These are phyloP conservation scores for Entomyzon cyanotis DNA, from an alignment of 2,113 vertebrate genomes.

Conservation along the genomic window DNA sequence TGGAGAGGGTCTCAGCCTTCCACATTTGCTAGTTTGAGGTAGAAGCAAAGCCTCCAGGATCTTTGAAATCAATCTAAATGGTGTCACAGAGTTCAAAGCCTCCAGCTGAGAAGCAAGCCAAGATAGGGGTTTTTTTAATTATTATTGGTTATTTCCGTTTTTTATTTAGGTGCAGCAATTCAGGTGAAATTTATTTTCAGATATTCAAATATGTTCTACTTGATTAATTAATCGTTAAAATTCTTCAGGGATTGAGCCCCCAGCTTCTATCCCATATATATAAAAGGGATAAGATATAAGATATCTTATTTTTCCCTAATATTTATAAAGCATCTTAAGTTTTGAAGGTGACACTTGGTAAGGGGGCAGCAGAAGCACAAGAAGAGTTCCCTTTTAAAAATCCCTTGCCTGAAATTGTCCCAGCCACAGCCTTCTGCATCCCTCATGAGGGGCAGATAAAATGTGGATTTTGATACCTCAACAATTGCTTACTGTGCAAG, in stretches of 20 bases:
- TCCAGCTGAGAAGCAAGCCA: neutral
- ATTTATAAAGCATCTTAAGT: neutral
- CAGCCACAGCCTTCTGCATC: neutral
- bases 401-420: neutral
- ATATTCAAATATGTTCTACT: neutral
- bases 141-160: neutral
- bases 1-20: neutral
- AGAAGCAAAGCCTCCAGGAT: neutral
- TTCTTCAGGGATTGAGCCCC: neutral
- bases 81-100: neutral
- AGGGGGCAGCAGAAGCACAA: neutral
- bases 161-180: neutral
- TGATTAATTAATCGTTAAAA: neutral
- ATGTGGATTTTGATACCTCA: neutral
- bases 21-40: neutral
- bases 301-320: neutral
- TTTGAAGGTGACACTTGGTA: neutral
- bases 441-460: neutral
- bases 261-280: neutral
- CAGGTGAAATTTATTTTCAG: neutral
- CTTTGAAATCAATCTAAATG: neutral
- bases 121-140: neutral
- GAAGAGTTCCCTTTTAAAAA: neutral
- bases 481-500: neutral
- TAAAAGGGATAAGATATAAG: neutral